These are phyloP conservation scores for Machimus atricapillus DNA, from an alignment of 2,888 invertebrate genomes.

Conservation along the genomic window DNA sequence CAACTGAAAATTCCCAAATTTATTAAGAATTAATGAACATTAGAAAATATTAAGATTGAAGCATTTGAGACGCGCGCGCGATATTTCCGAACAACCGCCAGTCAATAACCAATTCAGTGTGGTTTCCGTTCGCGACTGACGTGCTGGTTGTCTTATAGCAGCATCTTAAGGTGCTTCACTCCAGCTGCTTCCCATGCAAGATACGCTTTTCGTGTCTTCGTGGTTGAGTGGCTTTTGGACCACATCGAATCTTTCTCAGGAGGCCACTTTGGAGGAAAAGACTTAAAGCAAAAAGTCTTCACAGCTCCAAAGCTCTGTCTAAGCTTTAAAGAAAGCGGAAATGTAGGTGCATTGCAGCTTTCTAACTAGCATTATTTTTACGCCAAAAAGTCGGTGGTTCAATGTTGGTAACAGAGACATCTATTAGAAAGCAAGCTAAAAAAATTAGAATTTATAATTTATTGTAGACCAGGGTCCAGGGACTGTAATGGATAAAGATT, in stretches of 20 bases:
- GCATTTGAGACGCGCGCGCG: not conserved
- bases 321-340: not conserved
- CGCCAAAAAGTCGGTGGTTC: not conserved
- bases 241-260: not conserved
- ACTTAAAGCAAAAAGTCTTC: not conserved
- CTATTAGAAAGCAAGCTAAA: not conserved
- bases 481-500: too few relatives aligned
- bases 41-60: not conserved
- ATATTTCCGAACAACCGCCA: not conserved
- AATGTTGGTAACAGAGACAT: not conserved
- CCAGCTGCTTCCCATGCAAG: not conserved
- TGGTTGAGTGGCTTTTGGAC: not conserved
- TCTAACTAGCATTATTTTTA: not conserved
- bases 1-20: not conserved
- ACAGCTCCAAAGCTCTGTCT: not conserved
- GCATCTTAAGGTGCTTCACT: conserved; percentile 2
- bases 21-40: not conserved
- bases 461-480: too few relatives aligned
- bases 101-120: not conserved
- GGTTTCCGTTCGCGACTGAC: not conserved
- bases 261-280: not conserved
- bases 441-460: not conserved
- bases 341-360: not conserved
- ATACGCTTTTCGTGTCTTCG: not conserved
- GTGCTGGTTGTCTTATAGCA: not conserved